Evolutionary conservation across 2,113 vertebrate species (phyloP).

Genomic region (Arenaria interpres): DNA sequence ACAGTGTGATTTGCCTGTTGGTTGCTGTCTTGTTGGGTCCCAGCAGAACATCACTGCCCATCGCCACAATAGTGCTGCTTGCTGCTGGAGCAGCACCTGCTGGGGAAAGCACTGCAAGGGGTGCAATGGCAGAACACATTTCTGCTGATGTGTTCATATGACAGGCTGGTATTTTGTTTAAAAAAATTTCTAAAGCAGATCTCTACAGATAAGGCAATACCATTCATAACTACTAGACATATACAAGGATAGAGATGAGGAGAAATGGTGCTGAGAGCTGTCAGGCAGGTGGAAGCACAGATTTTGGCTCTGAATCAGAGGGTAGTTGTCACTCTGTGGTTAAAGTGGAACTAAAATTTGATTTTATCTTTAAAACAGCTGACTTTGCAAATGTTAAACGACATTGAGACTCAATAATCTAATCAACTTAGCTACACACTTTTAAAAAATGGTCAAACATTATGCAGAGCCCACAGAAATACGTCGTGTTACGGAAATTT

Average conservation of each 20-base stretch:
- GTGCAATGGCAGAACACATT: background rate
- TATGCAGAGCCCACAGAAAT: background rate
- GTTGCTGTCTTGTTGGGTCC: background rate
- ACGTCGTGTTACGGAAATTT: background rate
- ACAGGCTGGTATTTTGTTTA: background rate
- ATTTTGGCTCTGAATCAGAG: background rate
- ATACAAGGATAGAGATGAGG: background rate
- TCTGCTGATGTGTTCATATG: background rate
- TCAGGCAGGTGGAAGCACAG: background rate
- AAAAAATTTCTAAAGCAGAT: background rate
- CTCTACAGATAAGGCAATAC: background rate
- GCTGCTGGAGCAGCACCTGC: background rate
- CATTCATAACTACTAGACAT: background rate
- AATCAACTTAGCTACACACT: background rate
- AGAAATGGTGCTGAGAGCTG: background rate
- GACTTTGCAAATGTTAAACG: background rate
- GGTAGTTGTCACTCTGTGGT: background rate
- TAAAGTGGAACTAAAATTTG: background rate
- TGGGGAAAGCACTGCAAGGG: background rate
- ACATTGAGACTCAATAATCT: background rate
- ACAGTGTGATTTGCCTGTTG: background rate
- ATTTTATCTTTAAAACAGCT: background rate
- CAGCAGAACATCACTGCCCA: fast-evolving
- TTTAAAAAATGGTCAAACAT: background rate
- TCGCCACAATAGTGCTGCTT: background rate